Evolutionary conservation across 2,888 invertebrate species (phyloP).

Genomic region (Leucoptera coffeella): DNA sequence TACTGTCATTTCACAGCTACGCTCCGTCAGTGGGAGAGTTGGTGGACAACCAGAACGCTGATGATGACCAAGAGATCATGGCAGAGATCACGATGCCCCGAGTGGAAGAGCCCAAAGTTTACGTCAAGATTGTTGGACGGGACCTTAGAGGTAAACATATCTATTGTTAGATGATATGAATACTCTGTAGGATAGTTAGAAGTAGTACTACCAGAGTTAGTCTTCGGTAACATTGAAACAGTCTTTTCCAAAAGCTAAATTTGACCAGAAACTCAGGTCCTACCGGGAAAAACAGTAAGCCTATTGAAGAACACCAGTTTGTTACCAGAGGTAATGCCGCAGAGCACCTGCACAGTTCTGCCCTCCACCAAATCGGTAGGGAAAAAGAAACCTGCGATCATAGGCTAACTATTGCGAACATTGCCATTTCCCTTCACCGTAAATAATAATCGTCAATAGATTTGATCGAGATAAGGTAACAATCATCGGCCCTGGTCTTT

Average conservation of each 20-base stretch:
- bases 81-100: constrained; percentile 21
- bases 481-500: no score
- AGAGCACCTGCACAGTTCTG: constrained; percentile 75
- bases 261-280: no score
- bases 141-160: constrained; percentile 22
- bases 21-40: constrained; percentile 5
- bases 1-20: constrained; percentile 6
- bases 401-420: no score
- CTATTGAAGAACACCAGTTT: constrained; percentile 66
- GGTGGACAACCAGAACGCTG: constrained; percentile 4
- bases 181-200: no score
- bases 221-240: no score
- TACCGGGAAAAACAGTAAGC: no score
- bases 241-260: no score
- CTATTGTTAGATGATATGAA: neutral
- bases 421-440: no score
- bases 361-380: constrained; percentile 76
- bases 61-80: constrained; percentile 14
- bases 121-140: constrained; percentile 33
- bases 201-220: no score
- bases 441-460: no score
- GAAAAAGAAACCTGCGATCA: constrained; percentile 78
- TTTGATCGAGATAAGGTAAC: no score
- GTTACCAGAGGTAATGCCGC: constrained; percentile 69
- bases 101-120: constrained; percentile 20